Conservation (phyloP, 2,797 vertebrate species). For the Tinamus major region DNA sequence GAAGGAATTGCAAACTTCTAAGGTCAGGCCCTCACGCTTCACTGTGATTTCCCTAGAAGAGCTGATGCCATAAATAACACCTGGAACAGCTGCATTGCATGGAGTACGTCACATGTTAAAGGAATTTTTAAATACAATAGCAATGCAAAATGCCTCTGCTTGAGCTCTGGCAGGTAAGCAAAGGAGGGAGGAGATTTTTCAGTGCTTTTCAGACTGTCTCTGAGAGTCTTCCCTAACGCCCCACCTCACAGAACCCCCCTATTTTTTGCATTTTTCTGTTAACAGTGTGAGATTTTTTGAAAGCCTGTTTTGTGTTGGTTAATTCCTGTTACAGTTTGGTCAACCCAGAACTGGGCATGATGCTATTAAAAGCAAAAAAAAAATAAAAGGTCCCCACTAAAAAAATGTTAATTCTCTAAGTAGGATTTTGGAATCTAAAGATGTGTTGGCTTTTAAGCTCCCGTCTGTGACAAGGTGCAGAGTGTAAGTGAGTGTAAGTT, state of each 20-base stretch:
- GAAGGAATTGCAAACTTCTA: slow-evolving; percentile 8
- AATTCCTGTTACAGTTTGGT: background rate
- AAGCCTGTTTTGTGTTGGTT: background rate
- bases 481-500: too few relatives aligned
- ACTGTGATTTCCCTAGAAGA: slow-evolving; percentile 24
- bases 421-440: background rate
- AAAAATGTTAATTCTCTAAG: background rate
- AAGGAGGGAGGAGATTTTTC: background rate
- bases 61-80: slow-evolving; percentile 44
- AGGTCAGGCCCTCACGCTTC: background rate
- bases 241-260: too few relatives aligned
- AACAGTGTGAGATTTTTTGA: background rate
- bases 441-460: background rate
- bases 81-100: slow-evolving; percentile 22
- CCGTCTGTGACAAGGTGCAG: background rate
- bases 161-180: background rate
- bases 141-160: background rate
- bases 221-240: background rate
- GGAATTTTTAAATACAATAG: background rate
- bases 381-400: background rate
- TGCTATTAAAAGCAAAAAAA: background rate
- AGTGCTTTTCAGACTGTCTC: background rate
- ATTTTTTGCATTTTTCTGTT: background rate
- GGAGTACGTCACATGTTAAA: background rate
- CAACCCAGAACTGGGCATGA: background rate